Evolutionary conservation across 2,888 invertebrate species (phyloP).

Genomic region (Nasonia oneida): DNA sequence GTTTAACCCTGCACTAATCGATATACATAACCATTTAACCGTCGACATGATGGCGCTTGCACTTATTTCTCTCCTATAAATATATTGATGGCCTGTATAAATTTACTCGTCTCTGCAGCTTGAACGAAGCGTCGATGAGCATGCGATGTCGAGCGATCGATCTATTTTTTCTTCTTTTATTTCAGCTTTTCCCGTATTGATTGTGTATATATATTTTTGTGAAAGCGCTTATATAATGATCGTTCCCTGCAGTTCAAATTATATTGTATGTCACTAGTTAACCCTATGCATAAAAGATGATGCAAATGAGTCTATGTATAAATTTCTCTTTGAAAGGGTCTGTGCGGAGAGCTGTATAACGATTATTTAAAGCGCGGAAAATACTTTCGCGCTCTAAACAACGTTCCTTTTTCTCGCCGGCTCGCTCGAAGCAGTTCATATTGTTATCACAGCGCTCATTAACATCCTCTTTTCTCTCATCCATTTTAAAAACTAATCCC

Average conservation of each 20-base stretch:
- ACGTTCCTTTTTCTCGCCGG: background rate
- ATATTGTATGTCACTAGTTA: conserved; percentile 1
- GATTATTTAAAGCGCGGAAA: conserved; percentile 6
- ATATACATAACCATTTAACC: conserved; percentile 38
- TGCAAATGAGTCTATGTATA: conserved; percentile 13
- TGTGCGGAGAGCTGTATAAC: background rate
- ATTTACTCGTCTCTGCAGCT: conserved; percentile 35
- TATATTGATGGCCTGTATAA: conserved; percentile 5
- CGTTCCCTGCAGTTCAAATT: conserved; percentile 22
- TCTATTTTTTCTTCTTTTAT: conserved; percentile 29
- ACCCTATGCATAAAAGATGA: conserved; percentile 13
- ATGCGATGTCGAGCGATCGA: conserved; percentile 40
- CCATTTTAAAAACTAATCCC: conserved; percentile 29
- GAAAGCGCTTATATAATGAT: conserved; percentile 40
- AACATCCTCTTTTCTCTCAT: background rate
- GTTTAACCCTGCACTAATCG: conserved; percentile 59
- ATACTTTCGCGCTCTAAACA: background rate
- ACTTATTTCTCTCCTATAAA: conserved; percentile 37
- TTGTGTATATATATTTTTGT: conserved; percentile 46
- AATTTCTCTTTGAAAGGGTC: background rate
- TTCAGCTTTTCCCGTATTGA: conserved; percentile 45
- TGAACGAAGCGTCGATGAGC: conserved; percentile 34
- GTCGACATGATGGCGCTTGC: conserved; percentile 46
- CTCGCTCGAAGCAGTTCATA: conserved; percentile 8
- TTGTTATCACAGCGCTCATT: conserved; percentile 7